Conservation (phyloP, 2,797 vertebrate genomes). For the Enteromius trimaculatus region DNA sequence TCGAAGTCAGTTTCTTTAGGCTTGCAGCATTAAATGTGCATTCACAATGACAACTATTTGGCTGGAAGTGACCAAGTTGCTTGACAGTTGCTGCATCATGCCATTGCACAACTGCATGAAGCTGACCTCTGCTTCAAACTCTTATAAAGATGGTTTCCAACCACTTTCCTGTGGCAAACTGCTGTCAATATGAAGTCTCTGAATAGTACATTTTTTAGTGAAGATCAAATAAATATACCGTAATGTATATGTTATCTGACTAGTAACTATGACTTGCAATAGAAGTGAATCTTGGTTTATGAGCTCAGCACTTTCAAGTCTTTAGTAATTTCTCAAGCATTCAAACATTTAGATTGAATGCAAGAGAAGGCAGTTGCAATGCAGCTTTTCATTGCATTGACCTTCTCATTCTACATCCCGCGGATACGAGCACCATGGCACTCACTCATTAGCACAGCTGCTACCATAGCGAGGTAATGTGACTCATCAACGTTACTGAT, state of each 20-base stretch:
- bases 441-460: constrained; percentile 62
- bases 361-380: background rate
- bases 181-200: background rate
- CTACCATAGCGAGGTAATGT: constrained; percentile 42
- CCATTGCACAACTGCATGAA: background rate
- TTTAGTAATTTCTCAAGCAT: background rate
- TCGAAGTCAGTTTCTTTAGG: background rate
- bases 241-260: background rate
- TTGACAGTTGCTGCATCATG: background rate
- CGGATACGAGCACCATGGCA: constrained; percentile 58
- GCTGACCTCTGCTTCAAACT: background rate
- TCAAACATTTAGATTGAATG: constrained; percentile 18
- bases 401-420: constrained; percentile 57
- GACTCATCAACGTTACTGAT: constrained; percentile 58
- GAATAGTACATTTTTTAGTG: background rate
- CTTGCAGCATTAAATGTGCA: background rate
- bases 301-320: background rate
- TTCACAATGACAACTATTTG: background rate
- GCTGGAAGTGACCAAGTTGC: background rate
- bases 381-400: constrained; percentile 44
- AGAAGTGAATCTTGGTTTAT: background rate
- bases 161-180: background rate
- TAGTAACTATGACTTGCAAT: background rate
- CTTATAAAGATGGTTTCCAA: background rate
- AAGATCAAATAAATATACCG: background rate